Evolutionary conservation across 2,113 vertebrate genomes (phyloP).

Genomic region (Elephantulus edwardii): DNA sequence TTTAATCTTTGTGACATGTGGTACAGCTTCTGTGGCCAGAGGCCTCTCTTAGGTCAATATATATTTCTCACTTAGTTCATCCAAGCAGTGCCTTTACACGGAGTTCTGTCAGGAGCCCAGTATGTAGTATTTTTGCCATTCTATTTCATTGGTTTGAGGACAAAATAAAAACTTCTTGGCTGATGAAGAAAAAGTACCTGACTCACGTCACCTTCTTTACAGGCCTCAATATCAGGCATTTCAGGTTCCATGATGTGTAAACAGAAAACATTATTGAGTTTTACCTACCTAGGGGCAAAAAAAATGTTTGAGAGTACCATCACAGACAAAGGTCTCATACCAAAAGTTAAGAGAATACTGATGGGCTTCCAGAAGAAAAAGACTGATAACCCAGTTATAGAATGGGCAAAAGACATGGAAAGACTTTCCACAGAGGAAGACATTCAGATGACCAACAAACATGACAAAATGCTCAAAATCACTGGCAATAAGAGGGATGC

Average conservation of each 20-base stretch:
- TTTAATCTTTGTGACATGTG: constrained; percentile 69
- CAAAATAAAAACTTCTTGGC: constrained; percentile 27
- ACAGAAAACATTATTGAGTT: neutral
- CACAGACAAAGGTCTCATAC: no score
- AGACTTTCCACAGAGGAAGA: no score
- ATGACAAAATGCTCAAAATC: no score
- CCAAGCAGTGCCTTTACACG: constrained; percentile 10
- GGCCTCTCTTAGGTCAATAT: constrained; percentile 57
- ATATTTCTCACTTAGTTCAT: constrained; percentile 68
- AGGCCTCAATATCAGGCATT: neutral
- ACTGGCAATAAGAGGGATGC: no score
- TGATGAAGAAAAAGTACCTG: neutral
- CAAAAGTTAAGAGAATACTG: no score
- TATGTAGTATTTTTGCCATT: constrained; percentile 15
- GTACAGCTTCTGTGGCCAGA: constrained; percentile 51
- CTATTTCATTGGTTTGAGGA: constrained; percentile 44
- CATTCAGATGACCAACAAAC: no score
- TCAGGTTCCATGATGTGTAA: neutral
- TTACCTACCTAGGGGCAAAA: no score
- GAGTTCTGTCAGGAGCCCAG: neutral
- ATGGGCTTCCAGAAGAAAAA: no score
- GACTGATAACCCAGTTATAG: no score
- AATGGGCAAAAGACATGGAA: no score
- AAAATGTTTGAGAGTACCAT: no score
- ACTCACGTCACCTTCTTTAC: constrained; percentile 21